A percentile compares a stretch with the other conserved stretches of the same genome.
Conservation (phyloP, 2,113 vertebrate genomes). For the Bos javanicus region DNA sequence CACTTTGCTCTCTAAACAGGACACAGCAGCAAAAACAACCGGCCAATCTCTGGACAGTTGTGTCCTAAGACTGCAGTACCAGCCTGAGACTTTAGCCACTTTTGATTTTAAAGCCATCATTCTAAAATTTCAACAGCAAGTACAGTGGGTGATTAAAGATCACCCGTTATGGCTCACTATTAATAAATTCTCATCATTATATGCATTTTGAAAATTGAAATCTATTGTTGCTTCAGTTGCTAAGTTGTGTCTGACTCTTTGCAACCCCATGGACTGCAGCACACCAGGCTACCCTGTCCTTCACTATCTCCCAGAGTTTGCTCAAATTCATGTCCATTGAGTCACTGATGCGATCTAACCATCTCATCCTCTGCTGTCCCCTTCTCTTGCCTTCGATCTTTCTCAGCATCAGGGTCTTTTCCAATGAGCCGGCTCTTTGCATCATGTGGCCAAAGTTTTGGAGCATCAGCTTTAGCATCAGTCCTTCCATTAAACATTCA, state of each 20-base stretch:
- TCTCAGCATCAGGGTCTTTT: background rate
- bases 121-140: constrained; percentile 74
- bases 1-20: constrained; percentile 73
- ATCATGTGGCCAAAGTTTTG: background rate
- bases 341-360: background rate
- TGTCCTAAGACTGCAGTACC: constrained; percentile 73
- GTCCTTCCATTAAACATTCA: background rate
- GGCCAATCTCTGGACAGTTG: constrained; percentile 50
- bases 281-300: background rate
- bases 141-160: constrained; percentile 21
- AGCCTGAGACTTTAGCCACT: constrained; percentile 66
- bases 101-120: constrained; percentile 76
- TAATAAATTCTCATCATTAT: constrained; percentile 66
- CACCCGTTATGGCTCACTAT: constrained; percentile 60
- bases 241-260: background rate
- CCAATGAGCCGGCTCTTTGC: fast-evolving
- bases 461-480: background rate
- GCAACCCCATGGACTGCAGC: background rate
- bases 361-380: background rate
- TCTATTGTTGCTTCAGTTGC: background rate
- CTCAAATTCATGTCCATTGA: background rate
- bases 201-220: constrained; percentile 77
- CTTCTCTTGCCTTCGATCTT: background rate
- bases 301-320: background rate
- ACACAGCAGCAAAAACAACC: constrained; percentile 60